A percentile compares a stretch with the other conserved stretches of the same genome.
These are phyloP conservation scores for Larimichthys crocea DNA, from an alignment of 2,113 vertebrate species.

Conservation along the genomic window DNA sequence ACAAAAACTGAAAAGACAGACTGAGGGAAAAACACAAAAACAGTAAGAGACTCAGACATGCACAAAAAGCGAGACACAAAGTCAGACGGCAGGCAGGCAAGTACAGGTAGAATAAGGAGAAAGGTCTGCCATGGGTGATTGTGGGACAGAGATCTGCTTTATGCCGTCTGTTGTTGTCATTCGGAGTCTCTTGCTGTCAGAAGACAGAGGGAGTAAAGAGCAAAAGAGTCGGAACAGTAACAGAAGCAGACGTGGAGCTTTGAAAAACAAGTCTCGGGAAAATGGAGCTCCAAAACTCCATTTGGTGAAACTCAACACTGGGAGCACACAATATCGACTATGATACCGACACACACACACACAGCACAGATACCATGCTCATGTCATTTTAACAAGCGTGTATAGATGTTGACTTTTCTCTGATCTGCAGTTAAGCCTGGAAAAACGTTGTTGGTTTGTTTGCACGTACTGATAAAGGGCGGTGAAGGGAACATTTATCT, in stretches of 20 bases:
- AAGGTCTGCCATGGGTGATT: conserved; percentile 29
- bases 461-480: not conserved
- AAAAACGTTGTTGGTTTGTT: not conserved
- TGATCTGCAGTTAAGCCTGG: not conserved
- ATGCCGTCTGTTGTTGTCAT: conserved; percentile 23
- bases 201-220: conserved; percentile 16
- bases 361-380: not conserved
- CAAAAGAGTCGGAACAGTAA: not conserved
- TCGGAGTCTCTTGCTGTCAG: conserved; percentile 17
- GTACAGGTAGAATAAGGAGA: conserved; percentile 21
- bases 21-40: not conserved
- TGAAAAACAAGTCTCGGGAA: conserved; percentile 23
- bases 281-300: conserved; percentile 5
- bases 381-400: not conserved
- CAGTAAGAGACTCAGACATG: conserved; percentile 11
- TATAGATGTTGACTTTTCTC: not conserved
- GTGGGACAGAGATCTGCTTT: conserved; percentile 30
- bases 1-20: not conserved
- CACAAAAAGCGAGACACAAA: conserved; percentile 9
- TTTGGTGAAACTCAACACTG: not conserved
- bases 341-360: not conserved
- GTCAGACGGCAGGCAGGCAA: conserved; percentile 9
- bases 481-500: not conserved
- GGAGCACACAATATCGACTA: not conserved
- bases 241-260: conserved; percentile 1